Evolutionary conservation across 2,888 invertebrate species (phyloP).

Genomic region (Pristionchus japonicus): DNA sequence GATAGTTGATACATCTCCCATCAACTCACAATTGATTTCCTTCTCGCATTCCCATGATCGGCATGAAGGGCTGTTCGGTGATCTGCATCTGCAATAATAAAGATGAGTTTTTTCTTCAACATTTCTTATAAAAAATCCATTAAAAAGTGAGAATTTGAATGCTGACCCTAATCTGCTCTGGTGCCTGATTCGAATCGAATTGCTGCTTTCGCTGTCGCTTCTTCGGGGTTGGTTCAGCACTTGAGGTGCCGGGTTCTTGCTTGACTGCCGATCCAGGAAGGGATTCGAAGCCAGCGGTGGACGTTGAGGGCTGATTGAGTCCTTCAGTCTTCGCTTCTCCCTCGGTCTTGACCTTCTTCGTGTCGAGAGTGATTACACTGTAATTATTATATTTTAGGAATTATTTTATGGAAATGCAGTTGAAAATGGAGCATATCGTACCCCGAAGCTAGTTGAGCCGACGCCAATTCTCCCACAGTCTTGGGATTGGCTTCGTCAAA

Average conservation of each 20-base stretch:
- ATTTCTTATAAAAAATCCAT: too few species aligned
- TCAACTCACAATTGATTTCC: conserved; percentile 14
- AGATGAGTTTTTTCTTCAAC: not conserved
- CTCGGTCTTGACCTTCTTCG: conserved; percentile 31
- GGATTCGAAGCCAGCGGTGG: not conserved
- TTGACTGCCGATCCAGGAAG: not conserved
- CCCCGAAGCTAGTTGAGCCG: conserved; percentile 19
- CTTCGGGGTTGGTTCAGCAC: conserved; percentile 40
- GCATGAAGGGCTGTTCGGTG: not conserved
- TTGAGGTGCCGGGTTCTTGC: not conserved
- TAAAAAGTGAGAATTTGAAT: not conserved
- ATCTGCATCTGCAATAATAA: conserved; percentile 42
- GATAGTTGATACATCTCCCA: not conserved
- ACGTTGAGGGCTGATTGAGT: not conserved
- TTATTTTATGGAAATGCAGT: not conserved
- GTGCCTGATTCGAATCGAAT: conserved; percentile 46
- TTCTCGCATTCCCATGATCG: not conserved
- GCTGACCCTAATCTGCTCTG: conserved; percentile 47
- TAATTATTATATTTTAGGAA: not conserved
- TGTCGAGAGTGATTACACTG: not conserved
- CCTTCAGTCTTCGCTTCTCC: not conserved
- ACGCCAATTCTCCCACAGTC: conserved; percentile 39
- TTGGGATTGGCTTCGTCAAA: conserved; percentile 39
- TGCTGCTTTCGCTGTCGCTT: conserved; percentile 45
- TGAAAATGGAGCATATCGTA: not conserved